Evolutionary conservation across 2,797 vertebrate genomes (phyloP).

Genomic region (Gobionotothen gibberifrons): DNA sequence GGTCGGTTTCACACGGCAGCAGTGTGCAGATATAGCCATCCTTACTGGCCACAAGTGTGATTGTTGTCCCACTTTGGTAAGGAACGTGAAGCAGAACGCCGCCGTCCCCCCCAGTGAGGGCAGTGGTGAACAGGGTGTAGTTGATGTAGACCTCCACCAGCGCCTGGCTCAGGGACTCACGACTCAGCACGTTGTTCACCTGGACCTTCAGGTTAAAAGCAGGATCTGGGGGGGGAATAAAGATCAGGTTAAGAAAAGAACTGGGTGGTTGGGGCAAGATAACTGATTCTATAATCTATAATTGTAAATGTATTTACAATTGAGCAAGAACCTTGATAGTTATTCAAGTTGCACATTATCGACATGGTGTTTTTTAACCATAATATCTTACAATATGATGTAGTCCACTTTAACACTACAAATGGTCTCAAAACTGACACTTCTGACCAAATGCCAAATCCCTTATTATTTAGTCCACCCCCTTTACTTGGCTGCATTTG

Average conservation of each 20-base stretch:
- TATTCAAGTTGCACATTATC: neutral
- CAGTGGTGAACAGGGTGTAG: slow-evolving; percentile 83
- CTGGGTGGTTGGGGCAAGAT: neutral
- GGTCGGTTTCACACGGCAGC: slow-evolving; percentile 86
- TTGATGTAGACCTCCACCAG: slow-evolving; percentile 90
- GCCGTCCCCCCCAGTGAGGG: slow-evolving; percentile 84
- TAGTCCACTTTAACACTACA: neutral
- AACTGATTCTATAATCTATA: neutral
- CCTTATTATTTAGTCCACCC: neutral
- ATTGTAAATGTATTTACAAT: neutral
- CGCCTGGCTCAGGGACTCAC: slow-evolving; percentile 81
- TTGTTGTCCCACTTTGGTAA: slow-evolving; percentile 78
- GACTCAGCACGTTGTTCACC: slow-evolving; percentile 86
- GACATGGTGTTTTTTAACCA: neutral
- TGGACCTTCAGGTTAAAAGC: slow-evolving; percentile 89
- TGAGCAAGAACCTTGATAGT: neutral
- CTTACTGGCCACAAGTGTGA: slow-evolving; percentile 86
- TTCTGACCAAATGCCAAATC: neutral
- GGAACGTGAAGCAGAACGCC: slow-evolving; percentile 84
- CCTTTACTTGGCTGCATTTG: slow-evolving; percentile 7
- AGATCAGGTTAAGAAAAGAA: neutral
- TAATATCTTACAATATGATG: neutral
- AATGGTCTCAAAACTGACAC: neutral
- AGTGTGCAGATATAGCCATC: slow-evolving; percentile 85
- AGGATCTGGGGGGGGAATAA: slow-evolving; percentile 70